These are phyloP conservation scores for Plectropomus leopardus DNA, from an alignment of 2,113 vertebrate genomes.

Conservation along the genomic window DNA sequence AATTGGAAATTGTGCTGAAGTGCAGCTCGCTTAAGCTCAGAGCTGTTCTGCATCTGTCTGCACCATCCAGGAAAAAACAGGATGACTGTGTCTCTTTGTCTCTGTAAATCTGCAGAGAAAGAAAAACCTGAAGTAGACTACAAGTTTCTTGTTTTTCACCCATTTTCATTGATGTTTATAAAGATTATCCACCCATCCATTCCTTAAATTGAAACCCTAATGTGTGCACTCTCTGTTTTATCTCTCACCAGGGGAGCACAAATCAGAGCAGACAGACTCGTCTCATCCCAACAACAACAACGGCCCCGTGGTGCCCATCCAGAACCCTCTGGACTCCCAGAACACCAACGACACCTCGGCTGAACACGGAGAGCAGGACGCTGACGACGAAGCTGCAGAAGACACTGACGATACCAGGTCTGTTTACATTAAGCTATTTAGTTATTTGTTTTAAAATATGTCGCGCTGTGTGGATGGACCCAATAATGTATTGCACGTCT, in stretches of 20 bases:
- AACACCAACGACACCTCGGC: conserved; percentile 61
- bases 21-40: conserved; percentile 19
- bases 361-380: conserved; percentile 91
- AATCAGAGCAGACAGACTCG: conserved; percentile 48
- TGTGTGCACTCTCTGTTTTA: background rate
- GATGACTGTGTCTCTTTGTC: background rate
- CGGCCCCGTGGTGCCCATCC: conserved; percentile 53
- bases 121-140: background rate
- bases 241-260: conserved; percentile 68
- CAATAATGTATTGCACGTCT: no score
- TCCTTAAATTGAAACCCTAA: background rate
- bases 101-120: background rate
- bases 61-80: background rate
- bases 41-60: background rate
- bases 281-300: conserved; percentile 74
- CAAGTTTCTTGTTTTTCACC: background rate
- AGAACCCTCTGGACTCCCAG: conserved; percentile 48
- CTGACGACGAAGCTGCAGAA: conserved; percentile 93
- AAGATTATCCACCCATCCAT: background rate
- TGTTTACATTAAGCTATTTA: background rate
- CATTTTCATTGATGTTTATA: background rate
- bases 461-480: background rate
- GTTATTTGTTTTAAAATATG: background rate
- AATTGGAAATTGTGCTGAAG: conserved; percentile 33
- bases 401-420: conserved; percentile 95